A percentile compares a stretch with the other conserved stretches of the same genome.
Conservation (phyloP, 2,113 vertebrate genomes). For the Machaerirhynchus nigripectus region DNA sequence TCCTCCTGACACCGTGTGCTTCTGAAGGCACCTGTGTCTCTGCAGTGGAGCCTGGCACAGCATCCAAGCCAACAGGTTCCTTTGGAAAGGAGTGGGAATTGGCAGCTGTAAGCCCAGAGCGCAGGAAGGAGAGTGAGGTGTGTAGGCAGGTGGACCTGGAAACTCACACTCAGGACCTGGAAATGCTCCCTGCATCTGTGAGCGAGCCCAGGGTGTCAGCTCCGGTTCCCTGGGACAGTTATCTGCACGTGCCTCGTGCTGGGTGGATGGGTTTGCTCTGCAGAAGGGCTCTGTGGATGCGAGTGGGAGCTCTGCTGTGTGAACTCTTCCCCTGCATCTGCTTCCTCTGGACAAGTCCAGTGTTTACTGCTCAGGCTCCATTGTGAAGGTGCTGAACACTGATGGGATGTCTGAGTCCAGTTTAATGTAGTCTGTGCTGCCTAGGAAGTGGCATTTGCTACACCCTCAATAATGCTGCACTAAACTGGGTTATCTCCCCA, state of each 20-base stretch:
- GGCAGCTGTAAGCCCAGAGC: not conserved
- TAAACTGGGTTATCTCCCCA: not conserved
- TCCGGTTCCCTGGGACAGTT: not conserved
- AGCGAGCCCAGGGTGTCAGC: not conserved
- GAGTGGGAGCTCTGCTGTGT: accelerated
- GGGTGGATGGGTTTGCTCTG: not conserved
- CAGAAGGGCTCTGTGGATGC: not conserved
- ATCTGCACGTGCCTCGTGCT: not conserved
- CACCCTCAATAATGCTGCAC: not conserved
- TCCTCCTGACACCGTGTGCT: not conserved
- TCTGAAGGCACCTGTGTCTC: not conserved
- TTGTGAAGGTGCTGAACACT: not conserved
- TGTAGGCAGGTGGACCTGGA: not conserved
- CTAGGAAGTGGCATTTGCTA: not conserved
- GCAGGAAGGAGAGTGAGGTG: not conserved
- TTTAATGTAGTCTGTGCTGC: not conserved
- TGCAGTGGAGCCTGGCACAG: not conserved
- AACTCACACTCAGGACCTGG: not conserved
- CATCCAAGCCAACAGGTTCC: not conserved
- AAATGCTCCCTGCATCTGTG: not conserved
- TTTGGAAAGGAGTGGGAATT: not conserved
- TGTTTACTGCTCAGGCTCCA: not conserved
- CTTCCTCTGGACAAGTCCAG: not conserved
- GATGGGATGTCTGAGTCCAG: not conserved
- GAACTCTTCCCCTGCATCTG: not conserved